A percentile compares a stretch with the other conserved stretches of the same genome.
These are phyloP conservation scores for Chlorodrepanis virens DNA, from an alignment of 2,113 vertebrate species.

Conservation along the genomic window DNA sequence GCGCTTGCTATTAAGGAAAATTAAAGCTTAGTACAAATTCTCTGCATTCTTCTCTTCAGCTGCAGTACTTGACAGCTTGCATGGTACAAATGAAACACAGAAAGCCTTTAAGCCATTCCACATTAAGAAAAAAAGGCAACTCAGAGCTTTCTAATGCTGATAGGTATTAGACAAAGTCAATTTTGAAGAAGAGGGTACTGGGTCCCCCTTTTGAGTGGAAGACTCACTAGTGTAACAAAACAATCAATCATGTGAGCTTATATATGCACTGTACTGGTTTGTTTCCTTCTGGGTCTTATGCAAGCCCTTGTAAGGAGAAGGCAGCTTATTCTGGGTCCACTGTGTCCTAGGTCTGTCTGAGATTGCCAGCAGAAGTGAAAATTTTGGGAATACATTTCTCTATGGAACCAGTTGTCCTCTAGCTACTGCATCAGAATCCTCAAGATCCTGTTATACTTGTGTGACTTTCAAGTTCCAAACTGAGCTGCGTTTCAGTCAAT, in stretches of 20 bases:
- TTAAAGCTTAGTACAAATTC: slow-evolving; percentile 45
- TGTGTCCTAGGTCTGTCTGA: neutral
- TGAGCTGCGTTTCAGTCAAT: neutral
- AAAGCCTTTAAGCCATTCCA: slow-evolving; percentile 30
- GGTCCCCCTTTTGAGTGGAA: neutral
- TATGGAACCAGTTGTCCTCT: neutral
- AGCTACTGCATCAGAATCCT: neutral
- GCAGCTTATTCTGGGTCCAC: neutral
- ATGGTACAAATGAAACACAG: neutral
- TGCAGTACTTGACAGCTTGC: slow-evolving; percentile 38
- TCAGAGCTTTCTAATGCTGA: neutral
- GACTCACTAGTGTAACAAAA: neutral
- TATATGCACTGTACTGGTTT: rapidly evolving
- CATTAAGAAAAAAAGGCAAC: neutral
- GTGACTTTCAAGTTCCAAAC: neutral
- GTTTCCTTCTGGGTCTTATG: neutral
- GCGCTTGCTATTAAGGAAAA: slow-evolving; percentile 27
- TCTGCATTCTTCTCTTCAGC: slow-evolving; percentile 14
- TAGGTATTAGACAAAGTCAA: neutral
- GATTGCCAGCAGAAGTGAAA: neutral
- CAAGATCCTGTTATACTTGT: neutral
- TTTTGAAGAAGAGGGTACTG: neutral
- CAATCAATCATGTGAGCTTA: neutral
- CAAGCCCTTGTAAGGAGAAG: slow-evolving; percentile 13
- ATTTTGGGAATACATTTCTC: neutral